phyloP scores from a whole-genome alignment of 2,113 vertebrate species.

The Hiodon alosoides region DNA sequence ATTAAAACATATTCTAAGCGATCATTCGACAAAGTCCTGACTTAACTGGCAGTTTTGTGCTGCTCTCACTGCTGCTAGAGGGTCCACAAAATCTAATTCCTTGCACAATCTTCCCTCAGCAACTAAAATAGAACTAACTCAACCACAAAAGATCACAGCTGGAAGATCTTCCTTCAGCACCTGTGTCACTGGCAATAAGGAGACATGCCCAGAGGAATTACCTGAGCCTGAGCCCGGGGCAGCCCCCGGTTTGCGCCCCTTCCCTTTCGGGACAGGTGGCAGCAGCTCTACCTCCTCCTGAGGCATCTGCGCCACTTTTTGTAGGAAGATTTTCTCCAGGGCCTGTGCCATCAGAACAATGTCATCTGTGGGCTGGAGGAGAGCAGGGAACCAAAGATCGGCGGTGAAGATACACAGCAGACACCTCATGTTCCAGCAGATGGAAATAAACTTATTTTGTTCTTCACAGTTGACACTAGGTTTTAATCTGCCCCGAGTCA shows the following conservation, averaged over 20 bases:
- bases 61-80: no score
- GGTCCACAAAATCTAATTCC: no score
- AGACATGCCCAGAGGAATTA: constrained; percentile 34
- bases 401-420: not conserved
- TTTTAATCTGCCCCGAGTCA: no score
- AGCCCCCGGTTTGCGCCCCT: constrained; percentile 68
- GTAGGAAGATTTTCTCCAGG: constrained; percentile 91
- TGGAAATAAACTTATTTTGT: no score
- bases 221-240: constrained; percentile 67
- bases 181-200: not conserved
- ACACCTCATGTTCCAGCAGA: not conserved
- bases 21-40: no score
- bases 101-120: no score
- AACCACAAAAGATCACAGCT: not conserved
- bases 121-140: no score
- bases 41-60: no score
- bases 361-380: constrained; percentile 86
- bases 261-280: constrained; percentile 75
- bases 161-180: not conserved
- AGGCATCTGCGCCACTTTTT: constrained; percentile 89
- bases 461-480: no score
- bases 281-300: constrained; percentile 80
- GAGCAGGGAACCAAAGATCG: not conserved
- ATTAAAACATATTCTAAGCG: no score
- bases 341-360: constrained; percentile 97